Evolutionary conservation across 2,797 vertebrate species (phyloP), one percentile per base, ranked within the genome.

Genomic region (Parambassis ranga): DNA sequence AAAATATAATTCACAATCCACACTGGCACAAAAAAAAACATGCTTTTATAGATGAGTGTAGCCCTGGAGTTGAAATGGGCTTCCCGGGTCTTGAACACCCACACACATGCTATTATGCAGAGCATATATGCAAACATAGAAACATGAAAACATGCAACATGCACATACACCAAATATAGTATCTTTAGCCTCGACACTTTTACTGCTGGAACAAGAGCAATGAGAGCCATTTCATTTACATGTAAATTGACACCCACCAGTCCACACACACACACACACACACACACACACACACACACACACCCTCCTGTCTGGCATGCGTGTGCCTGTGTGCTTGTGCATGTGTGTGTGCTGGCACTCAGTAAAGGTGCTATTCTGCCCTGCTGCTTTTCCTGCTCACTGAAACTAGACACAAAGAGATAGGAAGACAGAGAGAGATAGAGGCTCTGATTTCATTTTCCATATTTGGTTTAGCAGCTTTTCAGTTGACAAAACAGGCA

Each of bases 231-330:
- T 86, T 84, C 46, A 86, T 87, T 87, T 82, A 66, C 74, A 87
- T 87, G 81, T 78, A 85, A 83, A 89, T 81, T 81, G 79, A 86
- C 83, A 84, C 85, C 82, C 85, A 87, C 83, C 35, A 43, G 70
- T 72, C 67, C 77, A 64, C 31, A 38, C 31, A 32, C 16, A 11
- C 24, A 26, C 27, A 24, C 18, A 28, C 26, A 22, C n/a, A n/a
- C n/a, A n/a, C n/a, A n/a, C n/a, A n/a, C n/a, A n/a, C n/a, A n/a
- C n/a, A n/a, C n/a, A n/a, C n/a, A n/a, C n/a, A 50, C 55, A 18
- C 70, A 59, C 52, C 20, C 51, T 42, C 19, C 35, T 37, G 47
- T 60, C 41, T 48, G 44, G 24, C 27, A n/a, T 63, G 52, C 13
- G 1, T 27, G 42, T 13, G 20, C 63, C 27, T 31, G 26, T 61